A percentile compares a stretch with the other conserved stretches of the same genome.
Evolutionary conservation across 23 tunicate genomes (phyloP).

Genomic region (Styela clava): DNA sequence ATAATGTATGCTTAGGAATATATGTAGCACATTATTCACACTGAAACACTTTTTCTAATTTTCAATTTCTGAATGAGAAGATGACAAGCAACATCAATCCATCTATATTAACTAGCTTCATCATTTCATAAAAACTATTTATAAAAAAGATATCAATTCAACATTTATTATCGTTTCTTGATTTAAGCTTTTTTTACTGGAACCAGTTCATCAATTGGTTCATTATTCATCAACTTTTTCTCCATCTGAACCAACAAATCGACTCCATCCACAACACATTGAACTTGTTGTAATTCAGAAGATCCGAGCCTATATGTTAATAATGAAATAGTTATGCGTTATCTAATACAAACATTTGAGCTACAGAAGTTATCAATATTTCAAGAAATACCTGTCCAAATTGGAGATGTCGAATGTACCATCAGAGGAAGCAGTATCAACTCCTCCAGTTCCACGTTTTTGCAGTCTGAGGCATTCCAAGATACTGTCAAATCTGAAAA

Average conservation of each 20-base stretch:
- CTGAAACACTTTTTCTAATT: too few species aligned
- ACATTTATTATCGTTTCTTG: too few species aligned
- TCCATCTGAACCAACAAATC: conserved; percentile 65
- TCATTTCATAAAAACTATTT: too few species aligned
- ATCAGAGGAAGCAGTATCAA: conserved; percentile 83
- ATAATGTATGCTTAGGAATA: too few species aligned
- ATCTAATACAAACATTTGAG: neutral
- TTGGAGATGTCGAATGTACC: conserved; percentile 94
- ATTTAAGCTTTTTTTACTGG: conserved; percentile 25
- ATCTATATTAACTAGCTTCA: too few species aligned
- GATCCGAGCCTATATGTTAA: conserved; percentile 58
- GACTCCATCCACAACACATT: conserved; percentile 86
- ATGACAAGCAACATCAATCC: too few species aligned
- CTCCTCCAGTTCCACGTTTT: conserved; percentile 94
- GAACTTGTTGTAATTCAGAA: conserved; percentile 82
- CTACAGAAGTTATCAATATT: neutral
- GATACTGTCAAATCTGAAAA: conserved; percentile 56
- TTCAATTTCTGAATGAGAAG: too few species aligned
- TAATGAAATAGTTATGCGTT: neutral
- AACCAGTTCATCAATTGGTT: conserved; percentile 41
- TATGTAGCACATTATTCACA: too few species aligned
- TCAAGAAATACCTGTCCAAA: conserved; percentile 53
- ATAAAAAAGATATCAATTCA: too few species aligned
- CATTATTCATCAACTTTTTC: conserved; percentile 53
- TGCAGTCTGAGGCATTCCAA: conserved; percentile 65